A percentile compares a stretch with the other conserved stretches of the same genome.
Evolutionary conservation across 2,888 invertebrate genomes (phyloP).

Genomic region (Lumbricus terrestris): DNA sequence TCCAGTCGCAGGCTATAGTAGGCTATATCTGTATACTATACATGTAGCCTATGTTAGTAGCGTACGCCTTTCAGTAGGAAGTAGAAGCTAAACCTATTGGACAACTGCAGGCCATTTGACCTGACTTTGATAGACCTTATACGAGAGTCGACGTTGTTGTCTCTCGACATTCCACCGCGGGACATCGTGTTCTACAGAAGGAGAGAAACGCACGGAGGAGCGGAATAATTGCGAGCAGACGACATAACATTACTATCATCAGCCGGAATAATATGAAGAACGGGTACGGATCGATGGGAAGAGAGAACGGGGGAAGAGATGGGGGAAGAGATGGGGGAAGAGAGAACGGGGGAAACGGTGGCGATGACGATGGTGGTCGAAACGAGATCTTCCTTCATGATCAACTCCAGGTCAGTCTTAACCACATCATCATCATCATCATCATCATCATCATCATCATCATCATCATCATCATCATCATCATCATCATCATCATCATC

Average conservation of each 20-base stretch:
- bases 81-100: background rate
- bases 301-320: background rate
- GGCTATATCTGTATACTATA: background rate
- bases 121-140: background rate
- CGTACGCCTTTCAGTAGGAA: background rate
- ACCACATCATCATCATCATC: background rate
- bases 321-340: too few species aligned
- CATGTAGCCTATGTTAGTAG: too few species aligned
- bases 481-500: too few species aligned
- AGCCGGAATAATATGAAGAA: too few species aligned
- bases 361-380: background rate
- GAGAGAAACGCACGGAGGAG: background rate
- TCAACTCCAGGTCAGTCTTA: background rate
- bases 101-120: background rate
- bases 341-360: background rate
- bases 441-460: too few species aligned
- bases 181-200: background rate
- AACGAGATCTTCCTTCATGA: background rate
- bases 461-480: too few species aligned
- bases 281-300: background rate
- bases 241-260: too few species aligned
- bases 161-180: background rate
- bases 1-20: background rate
- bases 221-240: background rate
- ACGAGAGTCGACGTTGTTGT: background rate